Base-by-base conservation (phyloP, 64 coral and sea anemone species). In the Actinia tenebrosa region DNA sequence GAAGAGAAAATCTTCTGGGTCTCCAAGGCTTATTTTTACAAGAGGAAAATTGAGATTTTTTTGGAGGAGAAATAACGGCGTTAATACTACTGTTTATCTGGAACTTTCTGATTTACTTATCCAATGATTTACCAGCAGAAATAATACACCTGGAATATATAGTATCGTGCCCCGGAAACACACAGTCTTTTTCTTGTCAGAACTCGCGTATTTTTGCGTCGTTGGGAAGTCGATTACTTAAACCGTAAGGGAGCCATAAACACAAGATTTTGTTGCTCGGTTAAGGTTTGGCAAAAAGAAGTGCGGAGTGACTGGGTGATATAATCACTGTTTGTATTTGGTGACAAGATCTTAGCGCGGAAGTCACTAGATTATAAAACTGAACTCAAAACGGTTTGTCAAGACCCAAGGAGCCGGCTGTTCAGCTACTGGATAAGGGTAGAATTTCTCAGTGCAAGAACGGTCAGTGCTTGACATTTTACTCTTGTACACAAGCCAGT, bases 341-440 rank as follows among this genome's bases (percentile, higher is more conserved):
- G 20, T 75, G n/a, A 75, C 69, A 25, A 75, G 69, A 43, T 16
- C 69, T 30, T 75, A 13, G 69, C 22, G 13, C 69, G 69, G 26
- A 75, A 30, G 69, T 11, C 20, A 75, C 26, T 30, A 30, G 69
- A 75, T 75, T 75, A 75, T 13, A 75, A 75, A 75, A 75, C 26
- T 75, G 69, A 75, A 75, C 69, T 75, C n/a, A 26, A 72, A 72
- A 26, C n/a, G 69, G n/a, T 75, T 75, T 75, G 69, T 30, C n/a
- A 75, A 75, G 27, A 75, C 7, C 13, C 7, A 26, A 75, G 10
- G 11, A 75, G 69, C 69, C 69, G 69, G 69, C 13, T 75, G 69
- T 26, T 75, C 69, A 75, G 5, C 25, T 42, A 15, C 69, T 43
- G 25, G 69, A 37, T 14, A 25, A 42, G 42, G 42, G 1, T 30